Evolutionary conservation across 2,888 invertebrate species (phyloP), one percentile per base, ranked within the genome.

Genomic region (Nomada fabriciana): DNA sequence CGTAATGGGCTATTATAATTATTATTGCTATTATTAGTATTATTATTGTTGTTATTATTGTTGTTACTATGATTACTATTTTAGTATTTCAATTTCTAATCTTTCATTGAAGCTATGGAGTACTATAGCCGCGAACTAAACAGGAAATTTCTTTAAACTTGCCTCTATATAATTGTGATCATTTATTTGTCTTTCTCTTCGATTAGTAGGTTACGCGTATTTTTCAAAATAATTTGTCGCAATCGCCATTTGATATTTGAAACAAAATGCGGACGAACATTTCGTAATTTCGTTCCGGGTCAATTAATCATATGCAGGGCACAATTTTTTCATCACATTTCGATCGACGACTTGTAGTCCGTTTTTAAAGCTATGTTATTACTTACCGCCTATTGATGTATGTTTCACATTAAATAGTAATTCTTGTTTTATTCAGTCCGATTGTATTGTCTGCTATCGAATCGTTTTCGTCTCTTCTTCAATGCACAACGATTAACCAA

Each of bases 301-400:
- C 88, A 88, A 88, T 88, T 83, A 79, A 81, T 59, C 59, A 70
- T 85, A 23, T 78, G 79, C 71, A 78, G 83, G 80, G 88, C 86
- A 86, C 88, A 88, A 88, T 86, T 85, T 88, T 82, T 69, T 82
- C 67, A 73, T 77, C 65, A 53, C 70, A 74, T 61, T 82, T 69
- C 65, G 67, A 74, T 78, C 68, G 77, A 73, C 60, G 23, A 86
- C 59, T 71, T 70, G 50, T 76, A 76, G 68, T 76, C 76, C 63
- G 50, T 81, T 72, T 79, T 61, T 57, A 53, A 67, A 53, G 67
- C 70, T 69, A 76, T 29, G 36, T 82, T 84, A 36, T 3, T 13
- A 11, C 4, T 15, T 50, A 72, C 20, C 65, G 73, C 79, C 75
- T 76, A 77, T 57, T 68, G 55, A 77, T 80, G 80, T 80, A 80